Evolutionary conservation across 2,888 invertebrate genomes (phyloP), one percentile per base, ranked within the genome.

Genomic region (Rapana venosa): DNA sequence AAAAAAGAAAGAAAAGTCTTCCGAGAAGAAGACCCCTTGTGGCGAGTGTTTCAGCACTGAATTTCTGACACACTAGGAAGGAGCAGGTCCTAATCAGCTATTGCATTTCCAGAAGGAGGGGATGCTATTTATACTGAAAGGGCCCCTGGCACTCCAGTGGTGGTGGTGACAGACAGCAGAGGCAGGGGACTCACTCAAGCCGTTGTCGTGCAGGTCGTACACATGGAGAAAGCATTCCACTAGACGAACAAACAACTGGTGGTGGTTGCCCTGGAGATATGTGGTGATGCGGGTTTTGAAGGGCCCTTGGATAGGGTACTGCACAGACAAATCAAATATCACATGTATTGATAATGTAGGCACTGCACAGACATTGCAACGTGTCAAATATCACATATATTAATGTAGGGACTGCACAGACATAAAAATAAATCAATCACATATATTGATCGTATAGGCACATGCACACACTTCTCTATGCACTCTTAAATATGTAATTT

Each of bases 221-320:
- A 94, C 90, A 92, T 94, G 94, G 13, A 92, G 90, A 35, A 95
- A 93, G 91, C 93, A 93, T 8, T 94, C 93, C 87, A 94, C 92
- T 94, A 95, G 94, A 20, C 91, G 91, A 22, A 92, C 89, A 88
- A 95, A 92, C 87, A 94, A 90, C 66, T 92, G 88, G 58, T 94
- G 92, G 90, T 94, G 94, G 30, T 91, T 91, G 56, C 93, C 94
- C 56, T 87, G 89, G 32, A 95, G 90, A 88, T 94, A 94, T 17
- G 92, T 90, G 13, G 93, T 93, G 70, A 95, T 89, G 70, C 94
- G 91, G 20, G 95, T 95, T 87, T 94, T 91, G 91, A 92, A 94
- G 30, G 94, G 94, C 66, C 94, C 95, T 87, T 94, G 94, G 47
- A 94, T 81, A 74, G 94, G 93, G 92, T 94, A 95, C 94, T 94